Evolutionary conservation across 30 jellyfish, hydroid and myxozoan genomes (phyloP).

Genomic region (Cassiopea andromeda): DNA sequence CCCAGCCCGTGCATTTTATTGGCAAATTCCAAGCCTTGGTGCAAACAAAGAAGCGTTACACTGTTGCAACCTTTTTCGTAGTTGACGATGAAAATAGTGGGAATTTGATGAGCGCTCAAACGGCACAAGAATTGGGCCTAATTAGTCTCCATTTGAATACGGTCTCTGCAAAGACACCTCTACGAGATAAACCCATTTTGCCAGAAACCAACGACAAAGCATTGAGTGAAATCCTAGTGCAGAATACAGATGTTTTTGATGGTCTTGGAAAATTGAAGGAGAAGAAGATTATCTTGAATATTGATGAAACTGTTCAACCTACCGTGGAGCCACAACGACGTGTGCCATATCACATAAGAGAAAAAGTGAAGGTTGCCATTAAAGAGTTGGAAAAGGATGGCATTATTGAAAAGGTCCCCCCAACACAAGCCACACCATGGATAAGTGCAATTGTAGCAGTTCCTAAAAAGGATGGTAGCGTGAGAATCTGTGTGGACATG

Average conservation of each 20-base stretch:
- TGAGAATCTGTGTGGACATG: conserved; percentile 37
- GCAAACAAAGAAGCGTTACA: no score
- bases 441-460: conserved; percentile 11
- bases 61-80: no score
- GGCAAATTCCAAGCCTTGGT: no score
- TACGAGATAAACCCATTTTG: neutral
- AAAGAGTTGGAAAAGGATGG: conserved; percentile 22
- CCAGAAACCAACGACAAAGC: neutral
- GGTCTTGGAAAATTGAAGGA: conserved; percentile 21
- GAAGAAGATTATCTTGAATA: neutral
- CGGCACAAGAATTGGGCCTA: conserved; percentile 21
- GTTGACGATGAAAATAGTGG: neutral
- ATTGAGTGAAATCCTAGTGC: neutral
- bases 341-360: conserved; percentile 17
- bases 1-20: no score
- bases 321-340: conserved; percentile 24
- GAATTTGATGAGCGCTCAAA: neutral
- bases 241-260: conserved; percentile 1
- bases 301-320: conserved; percentile 3
- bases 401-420: conserved; percentile 23
- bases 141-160: conserved; percentile 7
- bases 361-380: conserved; percentile 13
- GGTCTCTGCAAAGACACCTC: conserved; percentile 4
- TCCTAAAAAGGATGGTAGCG: conserved; percentile 24
- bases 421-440: conserved; percentile 35